Evolutionary conservation across 1,140 invertebrate genomes (phyloP).

Genomic region (Tetramorium alpestre): DNA sequence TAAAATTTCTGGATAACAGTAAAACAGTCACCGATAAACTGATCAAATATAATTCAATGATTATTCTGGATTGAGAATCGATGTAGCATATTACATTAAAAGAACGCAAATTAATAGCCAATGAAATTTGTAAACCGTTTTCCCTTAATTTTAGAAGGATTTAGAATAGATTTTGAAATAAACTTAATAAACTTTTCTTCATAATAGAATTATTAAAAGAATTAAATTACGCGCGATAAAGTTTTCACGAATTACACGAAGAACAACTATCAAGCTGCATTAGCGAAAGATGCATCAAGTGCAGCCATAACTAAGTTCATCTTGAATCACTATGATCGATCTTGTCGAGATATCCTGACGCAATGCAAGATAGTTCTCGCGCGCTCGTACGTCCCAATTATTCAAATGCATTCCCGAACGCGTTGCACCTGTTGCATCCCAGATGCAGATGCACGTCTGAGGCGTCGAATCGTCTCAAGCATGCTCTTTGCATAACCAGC

Average conservation of each 20-base stretch:
- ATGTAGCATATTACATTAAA: background rate
- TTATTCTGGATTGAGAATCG: background rate
- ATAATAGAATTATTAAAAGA: too few relatives aligned
- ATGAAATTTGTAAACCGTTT: background rate
- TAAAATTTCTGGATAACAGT: background rate
- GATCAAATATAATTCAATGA: background rate
- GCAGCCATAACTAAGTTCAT: slow-evolving; percentile 40
- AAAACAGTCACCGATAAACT: background rate
- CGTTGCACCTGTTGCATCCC: slow-evolving; percentile 82
- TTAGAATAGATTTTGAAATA: background rate
- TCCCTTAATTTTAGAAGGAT: background rate
- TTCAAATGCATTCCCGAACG: slow-evolving; percentile 79
- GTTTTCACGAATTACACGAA: background rate
- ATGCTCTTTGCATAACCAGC: slow-evolving; percentile 63
- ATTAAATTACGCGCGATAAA: background rate
- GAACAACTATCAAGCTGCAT: background rate
- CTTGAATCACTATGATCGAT: slow-evolving; percentile 55
- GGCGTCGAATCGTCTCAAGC: slow-evolving; percentile 56
- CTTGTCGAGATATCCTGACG: slow-evolving; percentile 43
- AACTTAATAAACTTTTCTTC: background rate
- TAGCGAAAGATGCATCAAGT: background rate
- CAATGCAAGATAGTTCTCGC: slow-evolving; percentile 64
- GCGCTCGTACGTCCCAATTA: slow-evolving; percentile 80
- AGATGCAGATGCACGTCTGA: slow-evolving; percentile 60
- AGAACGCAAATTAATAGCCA: background rate